Conservation (phyloP, 2,888 invertebrate species). For the Cyclophora albipunctata region DNA sequence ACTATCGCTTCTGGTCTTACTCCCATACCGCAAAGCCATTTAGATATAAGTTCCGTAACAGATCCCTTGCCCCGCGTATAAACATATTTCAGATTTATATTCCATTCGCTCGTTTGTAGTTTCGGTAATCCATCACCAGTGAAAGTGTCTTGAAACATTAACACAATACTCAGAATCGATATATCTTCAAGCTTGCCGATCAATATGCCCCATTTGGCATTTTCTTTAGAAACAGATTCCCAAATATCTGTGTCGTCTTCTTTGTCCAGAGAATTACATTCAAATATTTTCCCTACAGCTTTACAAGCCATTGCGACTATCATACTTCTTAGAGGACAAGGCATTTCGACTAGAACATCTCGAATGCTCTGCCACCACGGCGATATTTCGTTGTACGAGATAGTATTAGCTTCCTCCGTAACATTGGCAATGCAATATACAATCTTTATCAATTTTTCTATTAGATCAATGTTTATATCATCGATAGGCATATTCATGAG, state of each 20-base stretch:
- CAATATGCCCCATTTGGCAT: conserved; percentile 89
- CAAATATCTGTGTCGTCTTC: conserved; percentile 77
- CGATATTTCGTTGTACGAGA: conserved; percentile 82
- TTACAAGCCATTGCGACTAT: conserved; percentile 89
- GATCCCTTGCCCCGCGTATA: conserved; percentile 83
- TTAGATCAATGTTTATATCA: conserved; percentile 70
- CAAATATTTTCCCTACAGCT: conserved; percentile 77
- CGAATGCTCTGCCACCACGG: conserved; percentile 89
- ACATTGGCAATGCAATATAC: conserved; percentile 79
- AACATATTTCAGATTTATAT: conserved; percentile 80
- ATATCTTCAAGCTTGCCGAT: conserved; percentile 93
- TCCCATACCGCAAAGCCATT: conserved; percentile 87
- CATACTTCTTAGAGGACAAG: conserved; percentile 84
- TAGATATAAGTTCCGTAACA: conserved; percentile 91
- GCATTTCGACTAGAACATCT: conserved; percentile 81
- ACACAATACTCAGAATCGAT: conserved; percentile 83
- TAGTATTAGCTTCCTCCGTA: conserved; percentile 75
- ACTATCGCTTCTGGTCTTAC: conserved; percentile 79
- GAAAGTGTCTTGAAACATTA: conserved; percentile 67
- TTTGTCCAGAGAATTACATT: conserved; percentile 53
- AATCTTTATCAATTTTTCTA: conserved; percentile 80
- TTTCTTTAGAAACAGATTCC: conserved; percentile 90
- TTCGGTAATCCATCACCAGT: conserved; percentile 64
- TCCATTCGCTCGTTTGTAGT: conserved; percentile 70
- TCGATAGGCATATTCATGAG: conserved; percentile 80